phyloP scores from a whole-genome alignment of 1,140 invertebrate species.

The Camponotus floridanus region DNA sequence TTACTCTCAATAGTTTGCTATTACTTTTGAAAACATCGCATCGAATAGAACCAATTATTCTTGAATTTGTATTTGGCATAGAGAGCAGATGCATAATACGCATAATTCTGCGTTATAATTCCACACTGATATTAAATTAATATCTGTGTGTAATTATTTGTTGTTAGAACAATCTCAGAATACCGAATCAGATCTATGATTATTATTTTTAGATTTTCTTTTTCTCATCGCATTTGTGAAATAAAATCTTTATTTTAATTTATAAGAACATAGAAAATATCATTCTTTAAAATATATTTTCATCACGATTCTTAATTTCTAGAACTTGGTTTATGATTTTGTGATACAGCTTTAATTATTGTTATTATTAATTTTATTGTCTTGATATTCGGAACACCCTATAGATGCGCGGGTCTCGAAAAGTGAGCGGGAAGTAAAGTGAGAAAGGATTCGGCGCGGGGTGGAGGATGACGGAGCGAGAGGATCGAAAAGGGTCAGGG shows the following conservation, averaged over 20 bases:
- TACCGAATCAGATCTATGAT: too few species aligned
- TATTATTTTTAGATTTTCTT: not conserved
- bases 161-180: too few species aligned
- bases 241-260: not conserved
- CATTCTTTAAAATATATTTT: not conserved
- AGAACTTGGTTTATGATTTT: not conserved
- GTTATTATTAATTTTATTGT: not conserved
- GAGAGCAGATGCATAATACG: too few species aligned
- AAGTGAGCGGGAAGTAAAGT: constrained; percentile 48
- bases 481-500: constrained; percentile 61
- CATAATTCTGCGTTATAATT: too few species aligned
- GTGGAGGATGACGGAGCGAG: constrained; percentile 7
- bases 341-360: not conserved
- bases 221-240: not conserved
- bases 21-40: too few species aligned
- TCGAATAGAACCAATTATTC: too few species aligned
- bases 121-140: too few species aligned
- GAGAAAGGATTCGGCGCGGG: constrained; percentile 34
- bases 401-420: constrained; percentile 26
- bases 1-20: too few species aligned
- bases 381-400: constrained; percentile 27
- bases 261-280: not conserved
- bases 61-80: too few species aligned
- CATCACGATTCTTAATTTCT: not conserved
- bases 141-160: too few species aligned